Percentiles rank a stretch among this genome's conserved stretches.
phyloP scores from a whole-genome alignment of 2,113 vertebrate genomes.

The Cariama cristata region DNA sequence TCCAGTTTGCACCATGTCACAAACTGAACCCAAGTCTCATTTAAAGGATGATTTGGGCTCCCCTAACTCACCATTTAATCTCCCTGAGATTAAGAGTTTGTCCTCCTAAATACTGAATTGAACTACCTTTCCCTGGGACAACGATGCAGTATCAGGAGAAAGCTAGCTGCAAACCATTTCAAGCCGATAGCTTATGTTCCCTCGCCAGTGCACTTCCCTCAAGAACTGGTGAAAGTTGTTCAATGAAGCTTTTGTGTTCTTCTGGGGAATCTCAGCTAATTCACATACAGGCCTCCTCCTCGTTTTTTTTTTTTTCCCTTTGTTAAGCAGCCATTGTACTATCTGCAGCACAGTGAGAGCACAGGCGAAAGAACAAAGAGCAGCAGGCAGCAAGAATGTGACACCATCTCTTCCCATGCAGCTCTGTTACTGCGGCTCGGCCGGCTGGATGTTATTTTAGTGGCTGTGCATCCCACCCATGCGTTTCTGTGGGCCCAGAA shows the following conservation, averaged over 20 bases:
- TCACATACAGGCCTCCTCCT: not conserved
- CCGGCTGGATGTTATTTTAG: constrained; percentile 63
- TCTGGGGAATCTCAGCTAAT: not conserved
- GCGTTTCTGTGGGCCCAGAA: constrained; percentile 54
- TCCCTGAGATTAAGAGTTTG: not conserved
- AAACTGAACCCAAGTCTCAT: not conserved
- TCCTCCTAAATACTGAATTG: not conserved
- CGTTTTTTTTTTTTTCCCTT: not conserved
- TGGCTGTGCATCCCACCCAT: constrained; percentile 66
- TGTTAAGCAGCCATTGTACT: not conserved
- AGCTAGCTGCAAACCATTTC: not conserved
- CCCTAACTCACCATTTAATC: not conserved
- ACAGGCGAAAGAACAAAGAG: constrained; percentile 61
- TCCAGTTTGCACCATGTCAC: not conserved
- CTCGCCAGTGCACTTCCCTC: not conserved
- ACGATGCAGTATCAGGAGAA: not conserved
- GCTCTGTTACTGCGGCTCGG: not conserved
- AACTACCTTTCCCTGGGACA: not conserved
- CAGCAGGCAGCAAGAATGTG: constrained; percentile 29
- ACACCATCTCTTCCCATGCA: constrained; percentile 52
- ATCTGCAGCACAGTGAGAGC: not conserved
- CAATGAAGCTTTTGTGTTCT: not conserved
- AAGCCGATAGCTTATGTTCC: not conserved
- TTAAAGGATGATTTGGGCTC: not conserved
- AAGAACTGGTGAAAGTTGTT: not conserved